Base-by-base conservation (phyloP, 2,797 vertebrate genomes). In the Sebastes umbrosus region DNA sequence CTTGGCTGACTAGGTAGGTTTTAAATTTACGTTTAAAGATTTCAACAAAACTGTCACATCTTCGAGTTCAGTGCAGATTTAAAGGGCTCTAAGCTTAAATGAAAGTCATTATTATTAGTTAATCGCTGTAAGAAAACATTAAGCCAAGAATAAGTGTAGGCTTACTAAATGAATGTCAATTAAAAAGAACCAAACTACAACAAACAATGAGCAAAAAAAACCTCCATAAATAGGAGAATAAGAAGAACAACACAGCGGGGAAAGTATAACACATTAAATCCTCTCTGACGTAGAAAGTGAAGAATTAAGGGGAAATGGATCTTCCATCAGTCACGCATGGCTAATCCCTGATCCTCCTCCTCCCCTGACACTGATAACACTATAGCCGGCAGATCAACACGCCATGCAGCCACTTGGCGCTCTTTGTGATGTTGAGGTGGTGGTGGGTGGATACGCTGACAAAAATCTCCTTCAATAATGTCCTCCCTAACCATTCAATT, bases 401-500 rank as follows among this genome's bases (percentile, higher is more conserved):
- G 43, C 36, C 73, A 34, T 72, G 34, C 85, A 79, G 79, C 83
- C 84, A 75, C 84, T 90, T 59, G 75, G 70, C 34, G 4, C 62
- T 75, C 39, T 64, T 36, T 14, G 14, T 77, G 65, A 62, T 67
- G 84, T 52, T 77, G 58, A 79, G 86, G 83, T 79, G 75, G 72
- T 34, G 76, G 82, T 80, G 77, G 87, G 83, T 75, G 79, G 91
- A 90, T 80, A 80, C 62, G 72, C 86, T 89, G 87, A 90, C 90
- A 87, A 81, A 92, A 87, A 91, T 92, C 86, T 92, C 86, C 89
- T 85, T 90, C 91, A 86, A 89, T 93, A 93, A 93, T 89, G 88
- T 93, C 88, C 89, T 91, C 75, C 86, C 90, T 90, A 93, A 93
- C 90, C 93, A 87, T 95, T 95, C 94, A 94, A 94, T 95, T 95